A percentile compares a stretch with the other conserved stretches of the same genome.
Conservation (phyloP, 1,140 invertebrate species). For the Neomicropteryx cornuta region DNA sequence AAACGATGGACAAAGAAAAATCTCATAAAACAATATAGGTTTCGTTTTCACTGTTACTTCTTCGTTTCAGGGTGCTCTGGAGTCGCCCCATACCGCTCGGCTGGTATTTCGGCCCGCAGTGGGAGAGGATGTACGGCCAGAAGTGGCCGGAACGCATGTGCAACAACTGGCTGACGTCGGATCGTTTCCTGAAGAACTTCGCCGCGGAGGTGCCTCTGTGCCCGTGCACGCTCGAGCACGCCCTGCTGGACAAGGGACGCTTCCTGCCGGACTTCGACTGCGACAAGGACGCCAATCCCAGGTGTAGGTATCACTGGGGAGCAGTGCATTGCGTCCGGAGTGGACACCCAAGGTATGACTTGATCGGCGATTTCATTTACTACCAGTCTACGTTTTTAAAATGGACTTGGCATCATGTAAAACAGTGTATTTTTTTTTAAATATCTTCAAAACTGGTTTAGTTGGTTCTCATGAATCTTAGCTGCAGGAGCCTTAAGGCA, state of each 20-base stretch:
- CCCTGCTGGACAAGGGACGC: conserved; percentile 80
- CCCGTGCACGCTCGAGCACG: conserved; percentile 86
- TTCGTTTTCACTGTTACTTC: conserved; percentile 2
- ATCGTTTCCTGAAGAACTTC: conserved; percentile 81
- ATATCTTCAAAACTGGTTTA: not conserved
- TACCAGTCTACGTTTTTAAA: conserved; percentile 8
- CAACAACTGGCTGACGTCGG: conserved; percentile 78
- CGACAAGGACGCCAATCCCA: conserved; percentile 82
- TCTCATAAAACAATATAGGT: not conserved
- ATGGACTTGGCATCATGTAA: not conserved
- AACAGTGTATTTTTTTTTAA: not conserved
- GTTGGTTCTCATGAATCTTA: too few relatives aligned
- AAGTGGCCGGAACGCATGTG: conserved; percentile 75
- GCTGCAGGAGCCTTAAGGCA: too few relatives aligned
- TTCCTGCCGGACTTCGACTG: conserved; percentile 87
- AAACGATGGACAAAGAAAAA: not conserved
- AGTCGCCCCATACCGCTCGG: conserved; percentile 80
- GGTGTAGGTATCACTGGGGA: conserved; percentile 79
- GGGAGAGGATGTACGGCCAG: conserved; percentile 63
- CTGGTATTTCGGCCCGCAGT: conserved; percentile 87
- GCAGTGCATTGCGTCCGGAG: conserved; percentile 88
- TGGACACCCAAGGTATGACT: conserved; percentile 82
- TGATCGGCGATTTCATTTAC: too few relatives aligned
- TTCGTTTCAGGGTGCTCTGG: conserved; percentile 59
- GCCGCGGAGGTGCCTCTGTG: conserved; percentile 77